Evolutionary conservation across 2,797 vertebrate species (phyloP), one percentile per base, ranked within the genome.

Genomic region (Ibycter americanus): DNA sequence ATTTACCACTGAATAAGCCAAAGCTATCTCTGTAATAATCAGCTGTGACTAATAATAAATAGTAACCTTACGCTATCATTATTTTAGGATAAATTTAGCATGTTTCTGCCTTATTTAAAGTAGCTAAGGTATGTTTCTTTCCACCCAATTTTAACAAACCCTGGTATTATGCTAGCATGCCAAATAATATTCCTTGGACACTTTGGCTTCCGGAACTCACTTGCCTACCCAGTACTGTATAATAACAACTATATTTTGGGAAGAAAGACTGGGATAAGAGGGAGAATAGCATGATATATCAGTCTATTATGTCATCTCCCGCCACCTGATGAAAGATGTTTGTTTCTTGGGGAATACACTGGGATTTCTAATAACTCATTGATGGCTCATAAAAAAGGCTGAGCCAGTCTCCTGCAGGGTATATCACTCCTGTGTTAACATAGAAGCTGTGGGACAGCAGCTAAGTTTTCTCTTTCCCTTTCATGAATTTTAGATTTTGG

Each of bases 321-420:
- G 58, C 92, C 93, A 94, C 59, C 70, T 93, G 96, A 51, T 93
- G 90, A 97, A 97, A 97, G 83, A 52, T 87, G 8, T 47, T 96
- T 97, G 49, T 90, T 95, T 89, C 78, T 71, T 52, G 31, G 83
- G 40, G 87, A 96, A 74, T 44, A 82, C 76, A 56, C 92, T 36
- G 79, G 68, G 34, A 93, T 95, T 97, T 95, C 96, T 96, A 96
- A 97, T 97, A 97, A 97, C 97, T 97, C 94, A 95, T 52, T 95
- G 89, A 94, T 96, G 73, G 67, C 71, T 98, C 91, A 94, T 95
- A 93, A 97, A 97, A 79, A 79, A 96, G 58, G 44, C 96, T 95
- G 89, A 83, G 81, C 93, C 86, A 94, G 68, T 83, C 76, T 97
- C 88, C 88, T 89, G 83, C 65, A 96, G 87, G 89, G 73, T 71